These are phyloP conservation scores for Ibycter americanus DNA, from an alignment of 2,797 vertebrate genomes.

Conservation along the genomic window DNA sequence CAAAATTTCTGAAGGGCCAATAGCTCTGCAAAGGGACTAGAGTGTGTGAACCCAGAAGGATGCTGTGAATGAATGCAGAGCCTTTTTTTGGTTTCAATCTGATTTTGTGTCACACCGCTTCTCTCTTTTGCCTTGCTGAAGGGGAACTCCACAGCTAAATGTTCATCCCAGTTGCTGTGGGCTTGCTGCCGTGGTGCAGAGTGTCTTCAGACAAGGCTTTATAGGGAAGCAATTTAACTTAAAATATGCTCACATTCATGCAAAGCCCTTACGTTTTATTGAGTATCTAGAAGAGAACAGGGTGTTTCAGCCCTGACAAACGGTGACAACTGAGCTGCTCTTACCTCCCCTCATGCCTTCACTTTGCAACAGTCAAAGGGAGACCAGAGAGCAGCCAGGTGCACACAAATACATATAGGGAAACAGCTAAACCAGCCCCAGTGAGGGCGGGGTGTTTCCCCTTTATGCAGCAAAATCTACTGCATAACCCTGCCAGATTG, in stretches of 20 bases:
- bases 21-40: background rate
- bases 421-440: background rate
- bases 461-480: background rate
- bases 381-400: background rate
- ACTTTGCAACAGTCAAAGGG: background rate
- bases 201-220: background rate
- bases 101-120: background rate
- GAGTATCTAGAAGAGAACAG: background rate
- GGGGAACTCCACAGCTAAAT: background rate
- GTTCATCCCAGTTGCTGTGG: background rate
- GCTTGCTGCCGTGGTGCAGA: background rate
- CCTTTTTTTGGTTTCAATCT: background rate
- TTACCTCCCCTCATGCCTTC: background rate
- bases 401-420: fast-evolving
- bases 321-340: background rate
- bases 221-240: background rate
- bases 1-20: background rate
- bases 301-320: background rate
- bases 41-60: background rate
- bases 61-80: background rate
- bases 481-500: background rate
- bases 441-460: background rate
- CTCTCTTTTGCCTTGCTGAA: background rate
- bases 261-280: background rate
- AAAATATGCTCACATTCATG: background rate